Evolutionary conservation across 2,113 vertebrate species (phyloP).

Genomic region (Centropus bengalensis): DNA sequence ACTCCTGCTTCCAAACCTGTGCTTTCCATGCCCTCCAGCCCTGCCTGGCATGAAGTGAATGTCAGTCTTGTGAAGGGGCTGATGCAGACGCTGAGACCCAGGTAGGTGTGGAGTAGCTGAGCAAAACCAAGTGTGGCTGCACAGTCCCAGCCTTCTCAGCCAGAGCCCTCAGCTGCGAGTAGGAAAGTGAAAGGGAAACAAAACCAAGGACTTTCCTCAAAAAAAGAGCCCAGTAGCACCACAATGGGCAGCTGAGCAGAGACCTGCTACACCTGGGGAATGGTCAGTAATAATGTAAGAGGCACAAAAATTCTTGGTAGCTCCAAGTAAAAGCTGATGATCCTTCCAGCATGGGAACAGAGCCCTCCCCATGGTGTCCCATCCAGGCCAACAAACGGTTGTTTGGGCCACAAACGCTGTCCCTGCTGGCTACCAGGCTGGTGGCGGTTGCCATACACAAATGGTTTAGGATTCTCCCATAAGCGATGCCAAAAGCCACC

Average conservation of each 20-base stretch:
- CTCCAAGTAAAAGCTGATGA: neutral
- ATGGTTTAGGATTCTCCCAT: neutral
- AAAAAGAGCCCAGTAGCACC: neutral
- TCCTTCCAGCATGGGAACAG: neutral
- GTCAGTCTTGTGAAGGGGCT: fast-evolving
- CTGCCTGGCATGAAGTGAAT: fast-evolving
- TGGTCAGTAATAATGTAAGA: fast-evolving
- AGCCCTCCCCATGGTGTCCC: fast-evolving
- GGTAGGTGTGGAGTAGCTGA: fast-evolving
- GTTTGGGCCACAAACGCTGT: neutral
- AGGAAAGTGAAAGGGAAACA: neutral
- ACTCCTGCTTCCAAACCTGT: fast-evolving
- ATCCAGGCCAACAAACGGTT: too few relatives aligned
- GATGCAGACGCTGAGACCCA: neutral
- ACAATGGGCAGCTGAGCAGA: neutral
- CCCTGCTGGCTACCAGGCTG: fast-evolving
- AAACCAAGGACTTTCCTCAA: neutral
- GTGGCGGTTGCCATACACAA: fast-evolving
- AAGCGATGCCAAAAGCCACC: slow-evolving; percentile 36
- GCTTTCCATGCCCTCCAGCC: neutral
- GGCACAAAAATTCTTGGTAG: neutral
- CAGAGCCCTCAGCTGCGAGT: fast-evolving
- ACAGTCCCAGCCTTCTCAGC: neutral
- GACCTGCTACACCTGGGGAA: neutral
- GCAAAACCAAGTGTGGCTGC: fast-evolving